phyloP scores from a whole-genome alignment of 2,888 invertebrate species.

The Aelia acuminata region DNA sequence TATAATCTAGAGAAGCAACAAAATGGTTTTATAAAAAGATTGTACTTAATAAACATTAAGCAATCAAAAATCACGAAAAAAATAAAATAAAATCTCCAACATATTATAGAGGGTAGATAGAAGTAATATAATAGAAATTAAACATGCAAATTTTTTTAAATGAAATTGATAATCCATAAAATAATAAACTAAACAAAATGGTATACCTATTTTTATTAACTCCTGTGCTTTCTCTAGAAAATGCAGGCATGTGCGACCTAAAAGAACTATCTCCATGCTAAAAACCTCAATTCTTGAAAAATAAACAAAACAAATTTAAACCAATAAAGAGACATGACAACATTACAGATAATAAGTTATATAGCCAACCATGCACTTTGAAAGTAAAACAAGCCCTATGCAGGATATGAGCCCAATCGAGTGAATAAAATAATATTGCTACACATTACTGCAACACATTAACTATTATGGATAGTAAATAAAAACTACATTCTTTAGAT shows the following conservation, averaged over 20 bases:
- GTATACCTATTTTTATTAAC: neutral
- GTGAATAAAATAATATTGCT: neutral
- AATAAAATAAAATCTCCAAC: neutral
- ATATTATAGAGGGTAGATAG: neutral
- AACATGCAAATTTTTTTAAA: neutral
- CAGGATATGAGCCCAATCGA: neutral
- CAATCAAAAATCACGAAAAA: neutral
- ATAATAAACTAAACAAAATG: neutral
- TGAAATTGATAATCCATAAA: neutral
- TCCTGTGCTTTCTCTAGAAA: neutral
- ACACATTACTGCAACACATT: neutral
- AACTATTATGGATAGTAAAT: neutral
- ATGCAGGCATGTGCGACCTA: slow-evolving; percentile 31
- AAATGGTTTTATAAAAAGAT: neutral
- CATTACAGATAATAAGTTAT: neutral
- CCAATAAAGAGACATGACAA: neutral
- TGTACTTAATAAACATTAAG: neutral
- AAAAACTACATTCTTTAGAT: neutral
- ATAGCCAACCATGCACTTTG: neutral
- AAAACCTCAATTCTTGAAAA: neutral
- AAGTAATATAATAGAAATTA: neutral
- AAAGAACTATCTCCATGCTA: slow-evolving; percentile 1
- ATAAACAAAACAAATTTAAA: neutral
- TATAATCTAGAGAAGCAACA: neutral
- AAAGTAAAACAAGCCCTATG: slow-evolving; percentile 14